Conservation (phyloP, 2,888 invertebrate species). For the Cybosia mesomella region DNA sequence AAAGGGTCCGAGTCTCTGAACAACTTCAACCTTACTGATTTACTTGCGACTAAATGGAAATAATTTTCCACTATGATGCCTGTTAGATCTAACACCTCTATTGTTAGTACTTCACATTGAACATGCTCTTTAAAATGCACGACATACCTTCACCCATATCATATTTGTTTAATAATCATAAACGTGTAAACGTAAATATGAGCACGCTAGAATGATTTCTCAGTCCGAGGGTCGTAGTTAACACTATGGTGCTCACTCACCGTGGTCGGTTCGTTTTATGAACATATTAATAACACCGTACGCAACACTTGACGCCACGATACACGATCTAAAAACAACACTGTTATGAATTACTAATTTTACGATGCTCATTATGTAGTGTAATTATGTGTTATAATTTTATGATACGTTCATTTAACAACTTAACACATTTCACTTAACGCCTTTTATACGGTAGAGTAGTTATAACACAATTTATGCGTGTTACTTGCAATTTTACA, state of each 20-base stretch:
- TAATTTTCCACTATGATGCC: not conserved
- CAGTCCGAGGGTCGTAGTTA: slow-evolving; percentile 29
- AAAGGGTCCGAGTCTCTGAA: not conserved
- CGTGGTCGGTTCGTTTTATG: slow-evolving; percentile 72
- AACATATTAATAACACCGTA: slow-evolving; percentile 80
- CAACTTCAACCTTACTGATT: not conserved
- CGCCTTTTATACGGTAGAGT: slow-evolving; percentile 46
- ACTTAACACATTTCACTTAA: slow-evolving; percentile 66
- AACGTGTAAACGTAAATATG: slow-evolving; percentile 30
- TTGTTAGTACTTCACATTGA: not conserved
- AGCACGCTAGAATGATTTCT: slow-evolving; percentile 33
- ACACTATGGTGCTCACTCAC: slow-evolving; percentile 62
- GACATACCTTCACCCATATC: slow-evolving; percentile 12
- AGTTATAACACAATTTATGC: slow-evolving; percentile 49
- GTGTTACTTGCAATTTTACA: slow-evolving; percentile 46
- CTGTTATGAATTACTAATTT: slow-evolving; percentile 83
- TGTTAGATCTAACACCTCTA: not conserved
- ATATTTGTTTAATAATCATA: slow-evolving; percentile 16
- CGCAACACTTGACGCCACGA: slow-evolving; percentile 67
- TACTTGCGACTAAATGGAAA: not conserved
- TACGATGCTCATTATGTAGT: slow-evolving; percentile 70
- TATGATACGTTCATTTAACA: slow-evolving; percentile 75
- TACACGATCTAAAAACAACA: slow-evolving; percentile 84
- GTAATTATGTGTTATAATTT: slow-evolving; percentile 77
- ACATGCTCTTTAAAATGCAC: slow-evolving; percentile 5